Evolutionary conservation across 2,797 vertebrate species (phyloP).

Genomic region (Acrossocheilus fasciatus): DNA sequence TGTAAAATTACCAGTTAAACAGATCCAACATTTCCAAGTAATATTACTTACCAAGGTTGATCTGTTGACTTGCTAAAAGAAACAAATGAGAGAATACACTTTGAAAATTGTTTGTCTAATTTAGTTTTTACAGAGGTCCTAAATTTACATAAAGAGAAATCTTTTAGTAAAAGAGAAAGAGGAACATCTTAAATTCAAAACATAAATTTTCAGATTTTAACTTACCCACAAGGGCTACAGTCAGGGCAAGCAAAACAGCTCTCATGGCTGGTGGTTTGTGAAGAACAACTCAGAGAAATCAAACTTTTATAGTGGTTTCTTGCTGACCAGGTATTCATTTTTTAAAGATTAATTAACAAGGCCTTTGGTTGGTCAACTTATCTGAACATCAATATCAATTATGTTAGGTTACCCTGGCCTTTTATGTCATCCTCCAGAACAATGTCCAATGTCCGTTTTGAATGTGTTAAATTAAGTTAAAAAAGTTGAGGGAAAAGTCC

Average conservation of each 20-base stretch:
- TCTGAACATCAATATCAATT: not conserved
- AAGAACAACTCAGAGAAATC: not conserved
- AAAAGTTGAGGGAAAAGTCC: too few species aligned
- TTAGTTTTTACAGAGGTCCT: not conserved
- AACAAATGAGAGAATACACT: not conserved
- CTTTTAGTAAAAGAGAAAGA: too few species aligned
- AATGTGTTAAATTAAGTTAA: too few species aligned
- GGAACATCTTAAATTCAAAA: too few species aligned
- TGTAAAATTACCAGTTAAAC: too few species aligned
- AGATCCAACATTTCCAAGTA: not conserved
- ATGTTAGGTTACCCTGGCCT: constrained; percentile 50
- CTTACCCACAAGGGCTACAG: constrained; percentile 69
- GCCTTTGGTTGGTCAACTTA: not conserved
- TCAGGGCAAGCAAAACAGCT: constrained; percentile 27
- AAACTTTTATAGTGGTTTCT: constrained; percentile 43
- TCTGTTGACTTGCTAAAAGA: constrained; percentile 69
- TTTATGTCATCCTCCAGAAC: constrained; percentile 12
- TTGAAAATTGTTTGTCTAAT: too few species aligned
- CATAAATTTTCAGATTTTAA: not conserved
- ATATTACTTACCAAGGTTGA: constrained; percentile 71
- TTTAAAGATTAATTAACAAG: too few species aligned
- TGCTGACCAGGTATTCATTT: constrained; percentile 19
- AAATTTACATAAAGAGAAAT: not conserved
- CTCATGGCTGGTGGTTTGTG: constrained; percentile 61
- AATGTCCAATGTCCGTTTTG: not conserved